Percentiles rank a stretch among this genome's conserved stretches.
phyloP scores from a whole-genome alignment of 2,113 vertebrate genomes.

The Australoheros scitulus region DNA sequence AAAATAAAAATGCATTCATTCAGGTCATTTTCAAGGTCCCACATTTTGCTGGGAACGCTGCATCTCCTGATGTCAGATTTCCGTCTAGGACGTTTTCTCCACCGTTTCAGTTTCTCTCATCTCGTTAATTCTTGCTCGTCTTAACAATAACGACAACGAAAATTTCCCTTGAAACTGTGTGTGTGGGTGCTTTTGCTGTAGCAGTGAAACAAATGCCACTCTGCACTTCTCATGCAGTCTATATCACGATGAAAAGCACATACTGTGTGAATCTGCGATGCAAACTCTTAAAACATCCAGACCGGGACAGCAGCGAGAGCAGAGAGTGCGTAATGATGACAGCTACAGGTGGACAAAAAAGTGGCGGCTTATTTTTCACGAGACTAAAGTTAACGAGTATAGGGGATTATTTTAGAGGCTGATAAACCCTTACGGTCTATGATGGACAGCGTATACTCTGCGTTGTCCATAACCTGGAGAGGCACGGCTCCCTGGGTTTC shows the following conservation, averaged over 20 bases:
- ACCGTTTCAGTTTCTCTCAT: background rate
- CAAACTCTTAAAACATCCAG: background rate
- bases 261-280: background rate
- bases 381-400: background rate
- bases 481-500: conserved; percentile 58
- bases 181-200: background rate
- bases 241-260: background rate
- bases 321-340: background rate
- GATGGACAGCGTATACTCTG: conserved; percentile 58
- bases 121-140: background rate
- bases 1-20: too few relatives aligned
- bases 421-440: conserved; percentile 53
- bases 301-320: background rate
- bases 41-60: background rate
- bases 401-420: conserved; percentile 6
- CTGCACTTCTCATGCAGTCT: background rate
- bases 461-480: conserved; percentile 65
- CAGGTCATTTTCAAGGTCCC: background rate
- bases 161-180: background rate
- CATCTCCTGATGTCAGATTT: background rate
- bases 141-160: background rate
- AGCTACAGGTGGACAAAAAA: background rate
- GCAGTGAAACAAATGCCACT: background rate
- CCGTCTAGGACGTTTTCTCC: background rate
- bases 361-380: background rate